Conservation (phyloP, 2,888 invertebrate genomes). For the Acholoe squamosa region DNA sequence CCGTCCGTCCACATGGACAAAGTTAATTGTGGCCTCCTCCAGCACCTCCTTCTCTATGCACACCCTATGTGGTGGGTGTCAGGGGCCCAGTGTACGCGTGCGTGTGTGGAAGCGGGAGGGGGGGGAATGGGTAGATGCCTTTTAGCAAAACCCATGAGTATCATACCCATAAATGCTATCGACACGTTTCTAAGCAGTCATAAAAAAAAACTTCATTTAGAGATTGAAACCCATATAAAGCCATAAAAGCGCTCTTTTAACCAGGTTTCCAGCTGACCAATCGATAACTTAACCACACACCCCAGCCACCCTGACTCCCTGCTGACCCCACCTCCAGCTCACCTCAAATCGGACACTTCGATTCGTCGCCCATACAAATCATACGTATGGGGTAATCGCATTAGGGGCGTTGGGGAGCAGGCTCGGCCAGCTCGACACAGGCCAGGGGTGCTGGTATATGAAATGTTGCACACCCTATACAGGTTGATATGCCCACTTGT, state of each 20-base stretch:
- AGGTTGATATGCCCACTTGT: not conserved
- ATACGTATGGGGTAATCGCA: constrained; percentile 34
- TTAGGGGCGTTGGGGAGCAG: constrained; percentile 6
- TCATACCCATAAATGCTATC: no score
- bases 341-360: constrained; percentile 37
- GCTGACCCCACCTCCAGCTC: not conserved
- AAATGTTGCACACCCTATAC: not conserved
- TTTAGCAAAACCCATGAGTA: no score
- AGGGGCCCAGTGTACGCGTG: not conserved
- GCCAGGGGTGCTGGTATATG: not conserved
- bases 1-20: constrained; percentile 34
- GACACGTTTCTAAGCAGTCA: no score
- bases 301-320: not conserved
- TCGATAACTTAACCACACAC: constrained; percentile 22
- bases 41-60: not conserved
- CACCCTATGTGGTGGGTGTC: not conserved
- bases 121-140: not conserved
- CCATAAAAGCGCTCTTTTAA: no score
- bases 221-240: no score
- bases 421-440: not conserved
- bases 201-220: no score
- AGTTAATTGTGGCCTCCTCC: constrained; percentile 44
- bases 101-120: not conserved
- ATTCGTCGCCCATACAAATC: constrained; percentile 44
- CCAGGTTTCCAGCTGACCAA: not conserved